Base-by-base conservation (phyloP, 2,113 vertebrate species). In the Engraulis encrasicolus region DNA sequence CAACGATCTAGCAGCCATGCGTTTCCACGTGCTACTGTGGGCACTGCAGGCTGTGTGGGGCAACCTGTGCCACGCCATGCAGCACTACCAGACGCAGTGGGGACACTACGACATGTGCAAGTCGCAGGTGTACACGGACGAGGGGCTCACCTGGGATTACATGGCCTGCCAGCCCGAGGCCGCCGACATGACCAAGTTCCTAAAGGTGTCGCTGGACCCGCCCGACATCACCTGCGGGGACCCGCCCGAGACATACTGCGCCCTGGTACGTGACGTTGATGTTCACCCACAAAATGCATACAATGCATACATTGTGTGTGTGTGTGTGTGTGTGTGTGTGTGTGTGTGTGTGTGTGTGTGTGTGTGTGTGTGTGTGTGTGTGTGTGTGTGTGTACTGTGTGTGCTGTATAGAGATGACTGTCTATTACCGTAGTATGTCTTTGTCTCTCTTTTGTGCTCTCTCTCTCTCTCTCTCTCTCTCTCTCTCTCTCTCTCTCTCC, bases 61-160 rank as follows among this genome's bases (percentile, higher is more conserved):
- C 85, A 94, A 93, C 1, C 92, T 98, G 27, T 97, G 97, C 86
- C 96, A 96, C 0, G 91, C 97, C 92, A 96, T 97, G 93, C 97
- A 99, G 92, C 96, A 98, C 92, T 99, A 98, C 94, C 97, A 97
- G 40, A 95, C 97, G 0, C 96, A 97, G 1, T 99, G 98, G 98
- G 97, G 98, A 88, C 98, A 99, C 93, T 99, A 99, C 50, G 98
- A 99, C 0, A 95, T 99, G 82, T 99, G 98, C 88, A 99, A 99
- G 91, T 98, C 96, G 86, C 97, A 97, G 91, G 93, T 98, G 89
- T 99, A 97, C 91, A 97, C 97, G 0, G 98, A 99, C 78, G 97
- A 99, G 90, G 98, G 96, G 84, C 96, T 97, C 83, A 95, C 97
- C 85, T 99, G 98, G 98, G 98, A 99, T 96, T 99, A 99, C 95